Conservation (phyloP, 2,113 vertebrate species). For the Bostrychus sinensis region DNA sequence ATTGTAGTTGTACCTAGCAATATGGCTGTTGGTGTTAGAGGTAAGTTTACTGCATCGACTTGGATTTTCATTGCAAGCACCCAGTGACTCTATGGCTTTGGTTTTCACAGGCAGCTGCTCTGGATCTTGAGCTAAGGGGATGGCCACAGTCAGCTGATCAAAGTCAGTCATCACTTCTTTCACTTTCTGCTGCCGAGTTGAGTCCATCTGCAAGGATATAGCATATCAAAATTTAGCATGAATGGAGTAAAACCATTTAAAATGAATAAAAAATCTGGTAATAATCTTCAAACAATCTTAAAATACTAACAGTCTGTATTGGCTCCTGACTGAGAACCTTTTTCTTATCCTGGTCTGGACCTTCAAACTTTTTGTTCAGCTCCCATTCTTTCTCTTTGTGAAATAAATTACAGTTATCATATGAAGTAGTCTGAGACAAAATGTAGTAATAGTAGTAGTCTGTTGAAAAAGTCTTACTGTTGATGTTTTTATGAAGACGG, state of each 20-base stretch:
- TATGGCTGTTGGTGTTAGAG: constrained; percentile 64
- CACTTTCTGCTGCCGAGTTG: constrained; percentile 84
- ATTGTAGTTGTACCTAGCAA: constrained; percentile 79
- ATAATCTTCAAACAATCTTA: background rate
- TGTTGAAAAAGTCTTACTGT: constrained; percentile 28
- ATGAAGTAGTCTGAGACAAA: background rate
- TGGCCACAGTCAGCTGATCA: constrained; percentile 78
- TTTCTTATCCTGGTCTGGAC: constrained; percentile 85
- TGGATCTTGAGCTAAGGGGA: constrained; percentile 61
- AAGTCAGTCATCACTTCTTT: constrained; percentile 79
- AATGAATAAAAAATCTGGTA: too few species aligned
- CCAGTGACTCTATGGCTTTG: constrained; percentile 48
- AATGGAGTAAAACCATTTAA: background rate
- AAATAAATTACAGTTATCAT: constrained; percentile 42
- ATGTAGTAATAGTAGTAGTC: background rate
- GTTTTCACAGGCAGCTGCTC: constrained; percentile 74
- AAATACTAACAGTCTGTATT: constrained; percentile 84
- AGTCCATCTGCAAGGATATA: constrained; percentile 81
- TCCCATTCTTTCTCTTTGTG: constrained; percentile 88
- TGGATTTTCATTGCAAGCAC: constrained; percentile 42
- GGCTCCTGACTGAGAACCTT: constrained; percentile 84
- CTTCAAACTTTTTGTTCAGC: constrained; percentile 84
- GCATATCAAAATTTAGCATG: background rate
- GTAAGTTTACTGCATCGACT: constrained; percentile 68
- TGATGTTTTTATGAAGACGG: constrained; percentile 78